Conservation (phyloP, 2,113 vertebrate species). For the Gambusia affinis region DNA sequence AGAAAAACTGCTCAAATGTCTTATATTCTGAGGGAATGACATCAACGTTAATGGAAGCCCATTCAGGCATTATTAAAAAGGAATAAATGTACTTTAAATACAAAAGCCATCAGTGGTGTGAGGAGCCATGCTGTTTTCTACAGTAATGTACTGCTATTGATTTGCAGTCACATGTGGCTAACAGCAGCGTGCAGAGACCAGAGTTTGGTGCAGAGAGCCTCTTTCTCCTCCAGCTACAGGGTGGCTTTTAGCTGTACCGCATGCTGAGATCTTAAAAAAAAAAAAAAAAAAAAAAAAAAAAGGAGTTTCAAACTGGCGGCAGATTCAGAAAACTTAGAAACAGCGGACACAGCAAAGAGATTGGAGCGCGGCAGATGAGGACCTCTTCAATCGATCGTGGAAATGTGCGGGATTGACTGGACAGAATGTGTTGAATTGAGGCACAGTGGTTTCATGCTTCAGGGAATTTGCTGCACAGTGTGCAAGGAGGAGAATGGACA, state of each 20-base stretch:
- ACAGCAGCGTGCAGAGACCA: conserved; percentile 30
- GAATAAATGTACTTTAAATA: conserved; percentile 36
- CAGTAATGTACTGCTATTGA: conserved; percentile 44
- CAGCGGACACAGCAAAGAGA: conserved; percentile 44
- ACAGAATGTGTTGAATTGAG: conserved; percentile 20
- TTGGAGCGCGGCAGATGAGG: conserved; percentile 37
- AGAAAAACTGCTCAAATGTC: neutral
- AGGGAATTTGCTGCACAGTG: conserved; percentile 2
- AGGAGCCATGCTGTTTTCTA: conserved; percentile 36
- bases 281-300: conserved; percentile 13
- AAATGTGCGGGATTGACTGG: conserved; percentile 56
- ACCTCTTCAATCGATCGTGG: conserved; percentile 46
- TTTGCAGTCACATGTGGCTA: conserved; percentile 39
- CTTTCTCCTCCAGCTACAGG: conserved; percentile 44
- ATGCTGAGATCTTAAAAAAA: conserved; percentile 42
- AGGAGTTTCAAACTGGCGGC: conserved; percentile 42
- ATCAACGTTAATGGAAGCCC: conserved; percentile 17
- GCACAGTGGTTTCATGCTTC: conserved; percentile 14
- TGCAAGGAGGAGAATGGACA: neutral
- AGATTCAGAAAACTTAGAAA: conserved; percentile 48
- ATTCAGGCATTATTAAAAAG: conserved; percentile 4
- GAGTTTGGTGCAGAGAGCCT: conserved; percentile 34
- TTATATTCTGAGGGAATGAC: neutral
- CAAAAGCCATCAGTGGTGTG: conserved; percentile 35
- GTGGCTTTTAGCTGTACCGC: conserved; percentile 54